Percentiles rank a stretch among this genome's conserved stretches.
Conservation (phyloP, 2,113 vertebrate species). For the Protobothrops flavoviridis region DNA sequence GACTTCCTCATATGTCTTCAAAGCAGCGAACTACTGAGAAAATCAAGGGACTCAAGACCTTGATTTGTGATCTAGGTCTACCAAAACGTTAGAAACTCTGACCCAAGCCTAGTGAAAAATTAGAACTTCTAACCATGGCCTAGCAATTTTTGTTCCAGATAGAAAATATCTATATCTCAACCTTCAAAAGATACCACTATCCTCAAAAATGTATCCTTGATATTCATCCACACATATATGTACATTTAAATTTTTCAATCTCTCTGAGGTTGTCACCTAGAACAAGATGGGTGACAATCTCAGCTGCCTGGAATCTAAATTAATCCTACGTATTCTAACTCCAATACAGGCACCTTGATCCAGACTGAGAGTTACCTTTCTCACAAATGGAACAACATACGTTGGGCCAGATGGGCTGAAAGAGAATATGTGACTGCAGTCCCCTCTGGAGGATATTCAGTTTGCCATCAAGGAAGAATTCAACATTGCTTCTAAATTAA, state of each 20-base stretch:
- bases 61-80: not conserved
- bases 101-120: not conserved
- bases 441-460: not conserved
- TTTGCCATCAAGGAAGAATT: constrained; percentile 27
- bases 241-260: not conserved
- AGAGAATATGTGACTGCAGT: constrained; percentile 2
- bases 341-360: not conserved
- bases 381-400: not conserved
- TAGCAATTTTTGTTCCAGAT: not conserved
- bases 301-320: not conserved
- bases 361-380: not conserved
- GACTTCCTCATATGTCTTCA: not conserved
- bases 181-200: not conserved
- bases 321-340: not conserved
- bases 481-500: constrained; percentile 18
- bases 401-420: constrained; percentile 14
- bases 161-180: not conserved
- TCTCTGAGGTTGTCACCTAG: not conserved
- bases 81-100: not conserved
- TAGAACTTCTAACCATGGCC: not conserved
- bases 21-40: not conserved
- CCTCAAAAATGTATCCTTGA: not conserved
- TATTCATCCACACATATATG: not conserved
- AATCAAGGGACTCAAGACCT: not conserved
- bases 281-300: not conserved